Conservation (phyloP, 2,113 vertebrate species). For the Silurus glanis region DNA sequence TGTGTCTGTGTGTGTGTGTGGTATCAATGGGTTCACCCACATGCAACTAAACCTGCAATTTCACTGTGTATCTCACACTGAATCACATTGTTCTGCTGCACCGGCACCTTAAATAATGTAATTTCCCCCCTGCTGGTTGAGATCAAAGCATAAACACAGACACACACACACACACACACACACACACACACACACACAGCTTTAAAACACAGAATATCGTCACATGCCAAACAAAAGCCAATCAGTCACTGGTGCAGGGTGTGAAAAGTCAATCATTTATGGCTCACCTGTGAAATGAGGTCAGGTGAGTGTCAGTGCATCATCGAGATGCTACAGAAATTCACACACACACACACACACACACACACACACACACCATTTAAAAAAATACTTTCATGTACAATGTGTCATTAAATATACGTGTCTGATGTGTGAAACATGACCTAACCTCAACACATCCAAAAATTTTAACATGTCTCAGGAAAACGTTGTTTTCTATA, state of each 20-base stretch:
- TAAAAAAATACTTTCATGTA: conserved; percentile 9
- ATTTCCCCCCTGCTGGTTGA: conserved; percentile 51
- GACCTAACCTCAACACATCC: conserved; percentile 32
- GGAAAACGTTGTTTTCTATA: not conserved
- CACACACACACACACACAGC: conserved; percentile 21
- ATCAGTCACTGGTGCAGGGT: conserved; percentile 50
- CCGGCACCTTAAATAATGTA: conserved; percentile 59
- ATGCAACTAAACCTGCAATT: conserved; percentile 54
- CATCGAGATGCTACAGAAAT: conserved; percentile 9
- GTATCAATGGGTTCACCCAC: conserved; percentile 20
- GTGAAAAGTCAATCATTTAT: conserved; percentile 40
- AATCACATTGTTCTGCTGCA: conserved; percentile 20
- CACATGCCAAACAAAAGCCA: conserved; percentile 58
- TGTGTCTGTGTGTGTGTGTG: conserved; percentile 1
- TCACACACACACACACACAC: not conserved
- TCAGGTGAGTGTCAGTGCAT: conserved; percentile 46
- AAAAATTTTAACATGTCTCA: not conserved
- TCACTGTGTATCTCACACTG: conserved; percentile 50
- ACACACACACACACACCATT: not conserved
- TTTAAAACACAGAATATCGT: conserved; percentile 44
- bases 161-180: conserved; percentile 34
- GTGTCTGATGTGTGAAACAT: not conserved
- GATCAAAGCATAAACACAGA: conserved; percentile 51
- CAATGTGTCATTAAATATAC: conserved; percentile 9
- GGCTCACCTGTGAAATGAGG: conserved; percentile 54